Evolutionary conservation across 1,140 invertebrate genomes (phyloP).

Genomic region (Cotesia chilonis): DNA sequence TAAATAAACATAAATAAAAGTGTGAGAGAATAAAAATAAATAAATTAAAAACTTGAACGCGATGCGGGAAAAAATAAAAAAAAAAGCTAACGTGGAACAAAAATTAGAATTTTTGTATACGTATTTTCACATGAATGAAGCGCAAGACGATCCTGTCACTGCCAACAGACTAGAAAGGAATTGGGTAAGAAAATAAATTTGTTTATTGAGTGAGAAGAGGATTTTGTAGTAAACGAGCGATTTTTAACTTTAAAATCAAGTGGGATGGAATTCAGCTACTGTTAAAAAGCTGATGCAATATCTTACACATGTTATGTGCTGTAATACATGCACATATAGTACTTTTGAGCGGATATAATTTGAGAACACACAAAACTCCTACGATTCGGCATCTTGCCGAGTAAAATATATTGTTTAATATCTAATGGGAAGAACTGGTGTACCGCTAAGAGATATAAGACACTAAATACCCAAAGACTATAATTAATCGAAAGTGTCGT

Average conservation of each 20-base stretch:
- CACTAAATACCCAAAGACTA: conserved; percentile 38
- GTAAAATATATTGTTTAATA: conserved; percentile 45
- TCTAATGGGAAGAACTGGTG: conserved; percentile 24
- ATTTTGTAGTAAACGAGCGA: no score
- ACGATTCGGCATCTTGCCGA: conserved; percentile 35
- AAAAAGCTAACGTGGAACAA: not conserved
- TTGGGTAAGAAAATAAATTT: no score
- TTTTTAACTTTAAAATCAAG: no score
- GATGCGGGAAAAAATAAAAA: not conserved
- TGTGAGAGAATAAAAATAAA: not conserved
- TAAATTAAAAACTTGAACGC: not conserved
- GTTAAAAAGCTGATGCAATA: no score
- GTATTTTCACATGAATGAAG: conserved; percentile 49
- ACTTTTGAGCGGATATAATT: no score
- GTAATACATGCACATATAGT: no score
- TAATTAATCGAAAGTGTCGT: conserved; percentile 43
- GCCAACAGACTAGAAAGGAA: conserved; percentile 31
- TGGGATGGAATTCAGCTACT: no score
- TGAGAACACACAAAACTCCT: conserved; percentile 28
- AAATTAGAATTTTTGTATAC: conserved; percentile 37
- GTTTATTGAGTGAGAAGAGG: no score
- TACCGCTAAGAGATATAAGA: conserved; percentile 6
- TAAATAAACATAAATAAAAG: not conserved
- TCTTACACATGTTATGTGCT: not conserved
- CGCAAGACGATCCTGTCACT: conserved; percentile 35